phyloP scores from a whole-genome alignment of 2,888 invertebrate genomes.

The Fragum fragum region DNA sequence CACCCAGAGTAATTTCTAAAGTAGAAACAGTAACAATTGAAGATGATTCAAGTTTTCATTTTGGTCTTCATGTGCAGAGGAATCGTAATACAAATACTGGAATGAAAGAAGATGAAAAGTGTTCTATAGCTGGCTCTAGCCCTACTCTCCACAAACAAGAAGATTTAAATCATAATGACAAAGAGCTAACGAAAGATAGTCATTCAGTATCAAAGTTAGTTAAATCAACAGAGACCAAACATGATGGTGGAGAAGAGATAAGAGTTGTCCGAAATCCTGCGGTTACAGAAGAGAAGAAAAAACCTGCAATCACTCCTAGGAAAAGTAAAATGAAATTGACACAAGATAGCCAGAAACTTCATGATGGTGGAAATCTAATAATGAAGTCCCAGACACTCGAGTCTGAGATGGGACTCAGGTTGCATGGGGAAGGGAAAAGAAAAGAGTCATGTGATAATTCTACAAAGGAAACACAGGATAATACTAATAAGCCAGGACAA shows the following conservation, averaged over 20 bases:
- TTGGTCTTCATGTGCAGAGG: no score
- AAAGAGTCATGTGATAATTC: neutral
- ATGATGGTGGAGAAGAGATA: slow-evolving; percentile 42
- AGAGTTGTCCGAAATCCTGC: slow-evolving; percentile 39
- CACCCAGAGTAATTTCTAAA: no score
- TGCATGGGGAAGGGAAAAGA: neutral
- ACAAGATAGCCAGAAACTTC: neutral
- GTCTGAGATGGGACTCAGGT: neutral
- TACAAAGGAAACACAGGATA: neutral
- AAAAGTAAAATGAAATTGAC: slow-evolving; percentile 47
- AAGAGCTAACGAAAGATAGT: no score
- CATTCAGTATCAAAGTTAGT: no score
- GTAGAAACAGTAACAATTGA: no score
- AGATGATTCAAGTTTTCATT: no score
- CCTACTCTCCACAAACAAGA: no score
- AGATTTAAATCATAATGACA: no score
- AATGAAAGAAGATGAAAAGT: no score
- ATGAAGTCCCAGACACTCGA: neutral
- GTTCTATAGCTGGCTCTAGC: no score
- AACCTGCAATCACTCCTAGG: slow-evolving; percentile 61
- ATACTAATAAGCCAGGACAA: neutral
- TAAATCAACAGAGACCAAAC: slow-evolving; percentile 10
- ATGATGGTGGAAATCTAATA: neutral
- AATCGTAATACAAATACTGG: no score
- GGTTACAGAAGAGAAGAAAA: slow-evolving; percentile 29